These are phyloP conservation scores for Drosophila albomicans DNA, from an alignment of 1,140 invertebrate genomes.

Conservation along the genomic window DNA sequence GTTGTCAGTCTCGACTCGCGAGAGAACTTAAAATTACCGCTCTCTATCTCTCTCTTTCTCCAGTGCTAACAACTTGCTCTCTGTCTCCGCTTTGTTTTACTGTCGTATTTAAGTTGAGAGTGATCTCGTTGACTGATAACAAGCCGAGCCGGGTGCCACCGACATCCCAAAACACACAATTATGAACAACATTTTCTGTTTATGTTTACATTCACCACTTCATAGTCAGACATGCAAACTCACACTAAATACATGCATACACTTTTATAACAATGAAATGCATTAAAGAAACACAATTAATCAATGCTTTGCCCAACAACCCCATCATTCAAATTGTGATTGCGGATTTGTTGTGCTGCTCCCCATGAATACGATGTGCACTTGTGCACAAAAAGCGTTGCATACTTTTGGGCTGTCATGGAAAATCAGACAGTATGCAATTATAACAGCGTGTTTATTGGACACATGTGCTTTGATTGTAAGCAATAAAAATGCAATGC, in stretches of 20 bases:
- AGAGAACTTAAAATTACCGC: slow-evolving; percentile 11
- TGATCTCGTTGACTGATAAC: slow-evolving; percentile 60
- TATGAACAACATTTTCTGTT: slow-evolving; percentile 8
- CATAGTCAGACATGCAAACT: not conserved
- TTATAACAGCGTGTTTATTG: not conserved
- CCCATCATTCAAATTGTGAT: not conserved
- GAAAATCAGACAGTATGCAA: not conserved
- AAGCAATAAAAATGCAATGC: not conserved
- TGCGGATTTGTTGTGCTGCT: not conserved
- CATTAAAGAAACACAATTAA: not conserved
- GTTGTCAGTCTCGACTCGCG: slow-evolving; percentile 20
- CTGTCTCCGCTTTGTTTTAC: slow-evolving; percentile 5
- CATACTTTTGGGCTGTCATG: slow-evolving; percentile 9
- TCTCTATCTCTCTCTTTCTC: slow-evolving; percentile 4
- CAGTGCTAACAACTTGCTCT: not conserved
- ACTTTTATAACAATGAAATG: not conserved
- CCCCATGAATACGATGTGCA: not conserved
- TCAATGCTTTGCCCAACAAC: not conserved
- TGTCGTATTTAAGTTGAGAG: slow-evolving; percentile 35
- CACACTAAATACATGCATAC: not conserved
- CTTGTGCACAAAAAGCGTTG: not conserved
- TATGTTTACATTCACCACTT: slow-evolving; percentile 23
- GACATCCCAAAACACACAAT: slow-evolving; percentile 17
- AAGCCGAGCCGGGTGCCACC: slow-evolving; percentile 12
- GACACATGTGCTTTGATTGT: not conserved